Conservation (phyloP, 2,797 vertebrate genomes). For the Astyanax mexicanus region DNA sequence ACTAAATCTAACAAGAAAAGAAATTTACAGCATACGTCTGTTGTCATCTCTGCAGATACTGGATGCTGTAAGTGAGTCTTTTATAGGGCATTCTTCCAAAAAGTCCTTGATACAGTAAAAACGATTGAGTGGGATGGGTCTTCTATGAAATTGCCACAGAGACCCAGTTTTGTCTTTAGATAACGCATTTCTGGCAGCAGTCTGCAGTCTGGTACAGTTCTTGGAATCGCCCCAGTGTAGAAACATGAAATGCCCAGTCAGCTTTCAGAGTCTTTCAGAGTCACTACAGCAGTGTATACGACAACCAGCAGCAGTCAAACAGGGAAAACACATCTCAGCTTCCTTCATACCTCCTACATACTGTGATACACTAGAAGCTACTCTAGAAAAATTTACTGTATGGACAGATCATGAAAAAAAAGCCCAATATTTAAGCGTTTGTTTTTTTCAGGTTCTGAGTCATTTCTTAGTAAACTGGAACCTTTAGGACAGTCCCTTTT, state of each 20-base stretch:
- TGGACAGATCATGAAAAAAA: conserved; percentile 31
- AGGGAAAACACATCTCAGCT: neutral
- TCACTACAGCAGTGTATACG: neutral
- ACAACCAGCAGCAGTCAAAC: neutral
- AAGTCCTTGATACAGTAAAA: too few species aligned
- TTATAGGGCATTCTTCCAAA: too few species aligned
- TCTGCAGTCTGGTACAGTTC: neutral
- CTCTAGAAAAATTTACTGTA: neutral
- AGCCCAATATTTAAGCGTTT: conserved; percentile 10
- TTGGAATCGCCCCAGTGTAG: neutral
- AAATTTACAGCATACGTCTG: too few species aligned
- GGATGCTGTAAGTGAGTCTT: too few species aligned
- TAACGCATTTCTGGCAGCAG: neutral
- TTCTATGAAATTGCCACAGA: neutral
- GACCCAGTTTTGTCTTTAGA: neutral
- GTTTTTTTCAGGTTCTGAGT: conserved; percentile 31
- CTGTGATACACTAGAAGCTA: neutral
- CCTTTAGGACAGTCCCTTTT: conserved; percentile 45
- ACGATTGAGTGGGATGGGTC: too few species aligned
- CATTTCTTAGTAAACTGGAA: conserved; percentile 45
- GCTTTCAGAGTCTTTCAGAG: neutral
- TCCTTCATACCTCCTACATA: neutral
- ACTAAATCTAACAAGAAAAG: too few species aligned
- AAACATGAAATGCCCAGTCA: conserved; percentile 2
- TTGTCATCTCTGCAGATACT: too few species aligned